Evolutionary conservation across 2,888 invertebrate genomes (phyloP).

Genomic region (Hemaris fuciformis): DNA sequence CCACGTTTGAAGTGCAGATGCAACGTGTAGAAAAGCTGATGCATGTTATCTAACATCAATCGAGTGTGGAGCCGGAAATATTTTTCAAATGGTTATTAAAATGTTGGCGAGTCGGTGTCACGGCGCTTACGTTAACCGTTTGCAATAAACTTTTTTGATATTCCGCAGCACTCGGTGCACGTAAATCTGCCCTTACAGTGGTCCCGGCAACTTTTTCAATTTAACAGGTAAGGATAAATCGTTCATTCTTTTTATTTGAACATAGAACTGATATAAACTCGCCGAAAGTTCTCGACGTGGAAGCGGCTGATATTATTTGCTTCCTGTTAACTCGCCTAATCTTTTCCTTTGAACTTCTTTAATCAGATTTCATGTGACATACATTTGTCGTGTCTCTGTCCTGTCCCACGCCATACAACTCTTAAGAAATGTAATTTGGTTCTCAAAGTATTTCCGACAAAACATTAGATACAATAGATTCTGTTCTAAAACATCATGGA

Average conservation of each 20-base stretch:
- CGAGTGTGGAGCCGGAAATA: background rate
- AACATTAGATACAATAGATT: background rate
- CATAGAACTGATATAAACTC: slow-evolving; percentile 78
- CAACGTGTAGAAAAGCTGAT: too few species aligned
- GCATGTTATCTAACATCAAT: background rate
- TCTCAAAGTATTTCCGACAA: too few species aligned
- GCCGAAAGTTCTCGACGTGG: slow-evolving; percentile 57
- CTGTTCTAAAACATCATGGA: background rate
- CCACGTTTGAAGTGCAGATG: too few species aligned
- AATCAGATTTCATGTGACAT: slow-evolving; percentile 18
- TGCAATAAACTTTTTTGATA: slow-evolving; percentile 78
- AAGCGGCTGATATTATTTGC: slow-evolving; percentile 59
- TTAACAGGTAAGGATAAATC: slow-evolving; percentile 81
- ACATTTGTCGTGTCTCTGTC: background rate
- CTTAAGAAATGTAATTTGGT: background rate
- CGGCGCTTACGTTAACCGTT: slow-evolving; percentile 54
- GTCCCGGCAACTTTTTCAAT: slow-evolving; percentile 80
- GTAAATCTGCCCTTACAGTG: slow-evolving; percentile 77
- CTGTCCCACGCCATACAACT: too few species aligned
- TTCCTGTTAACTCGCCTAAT: slow-evolving; percentile 61
- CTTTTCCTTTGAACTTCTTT: slow-evolving; percentile 46
- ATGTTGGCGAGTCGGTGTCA: slow-evolving; percentile 43
- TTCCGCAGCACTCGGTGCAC: slow-evolving; percentile 75
- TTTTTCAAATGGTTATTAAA: slow-evolving; percentile 66
- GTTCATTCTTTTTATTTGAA: slow-evolving; percentile 80